Percentiles rank a stretch among this genome's conserved stretches.
Conservation (phyloP, 2,888 invertebrate genomes). For the Sinodicranocentrus sp. region DNA sequence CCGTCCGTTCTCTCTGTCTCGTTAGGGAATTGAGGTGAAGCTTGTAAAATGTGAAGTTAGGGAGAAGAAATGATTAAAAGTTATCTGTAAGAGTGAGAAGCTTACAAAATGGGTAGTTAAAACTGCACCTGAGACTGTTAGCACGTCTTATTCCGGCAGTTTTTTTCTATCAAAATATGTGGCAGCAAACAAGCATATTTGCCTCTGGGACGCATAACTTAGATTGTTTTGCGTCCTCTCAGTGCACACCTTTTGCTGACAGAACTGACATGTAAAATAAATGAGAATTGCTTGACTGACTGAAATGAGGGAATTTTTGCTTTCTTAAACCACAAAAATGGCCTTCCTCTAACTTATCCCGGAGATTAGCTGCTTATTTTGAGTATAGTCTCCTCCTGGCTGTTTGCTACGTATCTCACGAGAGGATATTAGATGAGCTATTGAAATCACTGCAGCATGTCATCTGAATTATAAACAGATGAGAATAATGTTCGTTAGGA, state of each 20-base stretch:
- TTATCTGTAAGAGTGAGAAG: conserved; percentile 12
- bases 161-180: conserved; percentile 17
- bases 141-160: conserved; percentile 23
- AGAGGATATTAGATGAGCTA: background rate
- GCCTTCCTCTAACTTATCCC: background rate
- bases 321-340: background rate
- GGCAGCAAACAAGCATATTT: conserved; percentile 24
- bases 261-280: conserved; percentile 9
- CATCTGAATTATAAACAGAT: conserved; percentile 46
- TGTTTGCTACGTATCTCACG: conserved; percentile 13
- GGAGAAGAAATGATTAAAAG: conserved; percentile 35
- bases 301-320: conserved; percentile 7
- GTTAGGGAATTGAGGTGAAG: conserved; percentile 1
- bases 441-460: conserved; percentile 18
- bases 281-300: conserved; percentile 10
- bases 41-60: background rate
- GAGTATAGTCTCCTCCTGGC: background rate
- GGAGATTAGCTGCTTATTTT: background rate
- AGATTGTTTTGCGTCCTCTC: background rate
- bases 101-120: conserved; percentile 13
- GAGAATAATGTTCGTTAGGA: conserved; percentile 16
- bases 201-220: conserved; percentile 20
- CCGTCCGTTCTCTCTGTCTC: background rate
- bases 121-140: conserved; percentile 15
- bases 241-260: conserved; percentile 12